Evolutionary conservation across 2,888 invertebrate genomes (phyloP).

Genomic region (Erebia epiphron): DNA sequence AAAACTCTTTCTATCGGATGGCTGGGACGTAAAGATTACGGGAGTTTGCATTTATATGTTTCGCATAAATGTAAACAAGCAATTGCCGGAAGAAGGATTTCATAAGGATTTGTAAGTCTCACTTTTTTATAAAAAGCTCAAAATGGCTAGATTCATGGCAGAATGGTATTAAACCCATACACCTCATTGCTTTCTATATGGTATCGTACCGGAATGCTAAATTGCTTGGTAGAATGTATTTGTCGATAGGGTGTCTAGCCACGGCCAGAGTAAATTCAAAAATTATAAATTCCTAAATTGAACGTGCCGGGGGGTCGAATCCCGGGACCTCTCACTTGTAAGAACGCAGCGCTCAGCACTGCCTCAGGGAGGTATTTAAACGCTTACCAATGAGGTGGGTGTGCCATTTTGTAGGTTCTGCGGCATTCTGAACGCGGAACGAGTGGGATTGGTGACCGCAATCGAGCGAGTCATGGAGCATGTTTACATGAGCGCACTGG

Average conservation of each 20-base stretch:
- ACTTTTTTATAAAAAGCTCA: neutral
- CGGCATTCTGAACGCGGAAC: slow-evolving; percentile 90
- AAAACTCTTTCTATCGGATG: slow-evolving; percentile 92
- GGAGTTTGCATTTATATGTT: slow-evolving; percentile 94
- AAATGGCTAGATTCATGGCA: neutral
- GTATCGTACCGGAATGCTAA: no score
- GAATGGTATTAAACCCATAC: no score
- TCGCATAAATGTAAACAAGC: slow-evolving; percentile 91
- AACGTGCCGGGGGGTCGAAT: no score
- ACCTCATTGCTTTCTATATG: no score
- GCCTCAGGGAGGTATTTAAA: neutral
- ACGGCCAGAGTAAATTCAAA: no score
- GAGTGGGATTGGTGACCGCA: slow-evolving; percentile 92
- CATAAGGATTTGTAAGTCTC: slow-evolving; percentile 88
- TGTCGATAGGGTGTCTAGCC: no score
- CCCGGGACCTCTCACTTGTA: no score
- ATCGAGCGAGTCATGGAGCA: slow-evolving; percentile 94
- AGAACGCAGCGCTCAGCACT: neutral
- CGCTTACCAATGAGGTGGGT: no score
- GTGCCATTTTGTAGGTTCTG: slow-evolving; percentile 82
- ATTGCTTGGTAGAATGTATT: no score
- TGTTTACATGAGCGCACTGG: slow-evolving; percentile 95
- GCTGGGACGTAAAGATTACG: slow-evolving; percentile 90
- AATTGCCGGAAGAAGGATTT: slow-evolving; percentile 95
- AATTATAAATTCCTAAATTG: no score